Conservation (phyloP, 2,888 invertebrate species). For the Belgica antarctica region DNA sequence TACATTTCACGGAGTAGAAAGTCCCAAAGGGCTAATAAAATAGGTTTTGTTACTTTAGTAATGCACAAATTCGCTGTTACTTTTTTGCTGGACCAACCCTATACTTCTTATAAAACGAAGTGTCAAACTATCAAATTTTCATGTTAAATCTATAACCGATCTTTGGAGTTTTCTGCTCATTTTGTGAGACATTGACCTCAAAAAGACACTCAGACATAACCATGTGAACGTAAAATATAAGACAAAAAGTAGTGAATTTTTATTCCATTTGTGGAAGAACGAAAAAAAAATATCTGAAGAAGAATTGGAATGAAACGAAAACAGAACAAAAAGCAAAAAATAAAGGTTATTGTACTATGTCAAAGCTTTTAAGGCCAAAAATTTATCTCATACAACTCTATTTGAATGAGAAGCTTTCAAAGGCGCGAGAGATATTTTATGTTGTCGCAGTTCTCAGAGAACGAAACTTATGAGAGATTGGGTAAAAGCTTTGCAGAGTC, state of each 20-base stretch:
- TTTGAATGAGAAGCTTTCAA: no score
- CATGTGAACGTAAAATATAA: not conserved
- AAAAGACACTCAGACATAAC: slow-evolving; percentile 10
- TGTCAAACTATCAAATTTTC: no score
- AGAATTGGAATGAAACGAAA: slow-evolving; percentile 11
- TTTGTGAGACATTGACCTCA: slow-evolving; percentile 42
- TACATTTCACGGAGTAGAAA: no score
- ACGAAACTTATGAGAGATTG: no score
- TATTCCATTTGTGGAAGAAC: slow-evolving; percentile 39
- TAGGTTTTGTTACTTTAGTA: no score
- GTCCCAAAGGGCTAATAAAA: no score
- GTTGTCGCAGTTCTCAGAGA: no score
- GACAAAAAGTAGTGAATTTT: not conserved
- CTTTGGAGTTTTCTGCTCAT: not conserved
- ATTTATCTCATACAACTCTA: no score
- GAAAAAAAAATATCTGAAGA: not conserved
- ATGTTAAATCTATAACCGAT: not conserved
- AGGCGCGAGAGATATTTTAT: no score
- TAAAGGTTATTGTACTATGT: slow-evolving; percentile 40
- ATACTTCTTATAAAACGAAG: not conserved
- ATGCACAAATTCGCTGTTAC: not conserved
- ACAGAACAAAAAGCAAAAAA: slow-evolving; percentile 2
- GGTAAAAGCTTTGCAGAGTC: no score
- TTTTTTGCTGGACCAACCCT: no score
- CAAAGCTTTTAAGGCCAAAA: no score